Conservation (phyloP, 2,113 vertebrate species). For the Rynchops niger region DNA sequence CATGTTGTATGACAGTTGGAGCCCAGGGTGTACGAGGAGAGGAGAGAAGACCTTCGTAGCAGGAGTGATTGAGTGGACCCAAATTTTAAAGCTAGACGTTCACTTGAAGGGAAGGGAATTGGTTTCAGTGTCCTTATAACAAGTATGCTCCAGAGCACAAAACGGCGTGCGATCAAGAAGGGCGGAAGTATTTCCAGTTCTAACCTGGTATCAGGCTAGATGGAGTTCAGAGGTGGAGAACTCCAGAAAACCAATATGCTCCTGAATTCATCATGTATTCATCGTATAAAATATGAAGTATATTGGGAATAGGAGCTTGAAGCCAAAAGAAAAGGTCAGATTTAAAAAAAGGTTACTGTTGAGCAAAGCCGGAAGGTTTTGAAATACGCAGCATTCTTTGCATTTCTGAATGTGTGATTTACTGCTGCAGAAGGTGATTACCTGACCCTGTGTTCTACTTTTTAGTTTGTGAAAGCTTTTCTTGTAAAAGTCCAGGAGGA, state of each 20-base stretch:
- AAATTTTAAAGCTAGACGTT: not conserved
- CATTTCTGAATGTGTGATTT: not conserved
- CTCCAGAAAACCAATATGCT: not conserved
- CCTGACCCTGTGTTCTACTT: not conserved
- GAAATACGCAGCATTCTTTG: not conserved
- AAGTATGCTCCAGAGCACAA: not conserved
- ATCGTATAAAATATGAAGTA: not conserved
- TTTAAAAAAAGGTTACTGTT: not conserved
- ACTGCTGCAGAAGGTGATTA: not conserved
- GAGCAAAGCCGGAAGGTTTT: not conserved
- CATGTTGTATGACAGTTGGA: not conserved
- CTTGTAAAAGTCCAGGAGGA: not conserved
- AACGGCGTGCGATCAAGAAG: not conserved
- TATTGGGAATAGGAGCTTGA: not conserved
- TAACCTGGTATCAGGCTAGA: not conserved
- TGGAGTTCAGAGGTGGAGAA: not conserved
- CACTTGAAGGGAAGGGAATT: not conserved
- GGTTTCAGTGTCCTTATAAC: not conserved
- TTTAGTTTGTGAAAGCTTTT: not conserved
- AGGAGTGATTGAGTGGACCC: not conserved
- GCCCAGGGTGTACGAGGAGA: not conserved
- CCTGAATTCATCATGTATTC: not conserved
- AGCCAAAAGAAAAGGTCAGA: not conserved
- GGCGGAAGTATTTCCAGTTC: not conserved
- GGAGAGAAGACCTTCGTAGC: not conserved